These are phyloP conservation scores for Paraescarpia echinospica DNA, from an alignment of 1,140 invertebrate species.

Conservation along the genomic window DNA sequence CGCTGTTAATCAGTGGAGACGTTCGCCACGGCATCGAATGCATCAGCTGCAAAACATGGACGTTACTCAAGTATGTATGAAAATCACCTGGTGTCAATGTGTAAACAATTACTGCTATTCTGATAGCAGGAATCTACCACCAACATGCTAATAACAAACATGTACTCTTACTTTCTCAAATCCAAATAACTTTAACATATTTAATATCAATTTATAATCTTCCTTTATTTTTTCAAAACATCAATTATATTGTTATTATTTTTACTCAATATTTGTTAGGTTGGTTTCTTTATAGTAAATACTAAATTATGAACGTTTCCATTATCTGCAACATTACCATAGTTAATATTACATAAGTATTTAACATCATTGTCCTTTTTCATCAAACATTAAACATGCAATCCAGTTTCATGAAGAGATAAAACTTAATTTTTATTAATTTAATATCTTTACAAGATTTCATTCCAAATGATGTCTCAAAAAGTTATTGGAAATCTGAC, in stretches of 20 bases:
- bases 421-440: background rate
- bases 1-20: slow-evolving; percentile 66
- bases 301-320: no score
- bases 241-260: background rate
- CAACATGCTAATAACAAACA: no score
- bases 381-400: background rate
- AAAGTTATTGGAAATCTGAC: background rate
- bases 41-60: slow-evolving; percentile 50
- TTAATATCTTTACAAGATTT: no score
- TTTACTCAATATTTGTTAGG: background rate
- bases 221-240: background rate
- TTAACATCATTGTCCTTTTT: no score
- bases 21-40: slow-evolving; percentile 68
- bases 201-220: background rate
- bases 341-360: no score
- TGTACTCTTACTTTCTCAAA: no score
- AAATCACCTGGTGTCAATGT: background rate
- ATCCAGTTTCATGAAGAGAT: background rate
- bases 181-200: background rate
- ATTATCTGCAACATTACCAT: no score
- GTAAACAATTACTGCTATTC: no score
- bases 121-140: no score
- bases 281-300: no score
- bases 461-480: background rate
- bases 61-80: background rate